phyloP scores from a whole-genome alignment of 2,113 vertebrate species.

The Poecile atricapillus region DNA sequence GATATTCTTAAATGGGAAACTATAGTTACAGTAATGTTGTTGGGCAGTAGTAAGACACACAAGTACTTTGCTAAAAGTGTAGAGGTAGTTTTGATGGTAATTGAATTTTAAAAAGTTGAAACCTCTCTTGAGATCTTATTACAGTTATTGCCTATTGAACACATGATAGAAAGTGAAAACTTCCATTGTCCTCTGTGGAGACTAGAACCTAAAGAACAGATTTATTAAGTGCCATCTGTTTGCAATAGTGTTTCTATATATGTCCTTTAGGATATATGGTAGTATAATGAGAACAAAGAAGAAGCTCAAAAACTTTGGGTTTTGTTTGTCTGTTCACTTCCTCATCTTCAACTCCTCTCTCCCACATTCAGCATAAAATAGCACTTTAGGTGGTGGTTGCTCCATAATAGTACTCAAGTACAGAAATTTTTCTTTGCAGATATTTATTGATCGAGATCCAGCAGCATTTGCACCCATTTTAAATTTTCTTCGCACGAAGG shows the following conservation, averaged over 20 bases:
- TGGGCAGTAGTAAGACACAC: background rate
- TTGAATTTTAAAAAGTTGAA: background rate
- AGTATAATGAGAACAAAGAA: background rate
- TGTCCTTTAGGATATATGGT: background rate
- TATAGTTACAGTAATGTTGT: background rate
- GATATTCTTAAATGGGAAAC: background rate
- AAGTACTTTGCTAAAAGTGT: background rate
- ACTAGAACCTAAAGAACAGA: background rate
- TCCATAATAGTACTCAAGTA: background rate
- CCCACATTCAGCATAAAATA: background rate
- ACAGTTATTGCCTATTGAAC: background rate
- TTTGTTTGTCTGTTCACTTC: background rate
- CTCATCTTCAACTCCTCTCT: background rate
- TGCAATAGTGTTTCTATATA: background rate
- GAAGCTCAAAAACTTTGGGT: background rate
- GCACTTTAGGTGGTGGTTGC: background rate
- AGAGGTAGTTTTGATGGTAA: background rate
- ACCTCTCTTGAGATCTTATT: background rate
- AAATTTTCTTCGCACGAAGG: slow-evolving; percentile 98
- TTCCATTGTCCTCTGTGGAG: background rate
- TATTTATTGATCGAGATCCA: slow-evolving; percentile 99
- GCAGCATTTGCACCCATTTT: slow-evolving; percentile 97
- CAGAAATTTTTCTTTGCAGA: slow-evolving; percentile 74
- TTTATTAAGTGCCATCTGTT: background rate
- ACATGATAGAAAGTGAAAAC: background rate